Percentiles rank a stretch among this genome's conserved stretches.
phyloP scores from a whole-genome alignment of 2,797 vertebrate species.

The Bradypodion ventrale region DNA sequence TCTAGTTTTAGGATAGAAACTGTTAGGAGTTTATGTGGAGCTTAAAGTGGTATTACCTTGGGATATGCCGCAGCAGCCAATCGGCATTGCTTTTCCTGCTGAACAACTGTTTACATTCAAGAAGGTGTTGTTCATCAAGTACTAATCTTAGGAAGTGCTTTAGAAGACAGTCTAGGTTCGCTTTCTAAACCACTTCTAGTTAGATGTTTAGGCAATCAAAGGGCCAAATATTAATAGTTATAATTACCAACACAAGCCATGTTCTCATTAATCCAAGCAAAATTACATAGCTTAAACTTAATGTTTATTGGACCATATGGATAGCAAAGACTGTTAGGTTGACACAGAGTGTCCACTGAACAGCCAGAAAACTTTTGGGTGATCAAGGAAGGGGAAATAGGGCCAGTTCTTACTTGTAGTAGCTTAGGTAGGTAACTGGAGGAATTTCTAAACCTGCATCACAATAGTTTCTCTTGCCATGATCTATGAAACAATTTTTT shows the following conservation, averaged over 20 bases:
- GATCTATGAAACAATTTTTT: background rate
- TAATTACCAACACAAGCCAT: background rate
- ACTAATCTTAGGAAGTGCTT: conserved; percentile 70
- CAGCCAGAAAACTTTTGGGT: background rate
- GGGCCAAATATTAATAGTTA: conserved; percentile 2
- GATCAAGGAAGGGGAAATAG: background rate
- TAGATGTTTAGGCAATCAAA: background rate
- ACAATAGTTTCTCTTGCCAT: background rate
- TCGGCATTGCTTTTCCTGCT: conserved; percentile 67
- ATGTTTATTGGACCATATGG: too few species aligned
- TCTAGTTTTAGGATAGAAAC: conserved; percentile 83
- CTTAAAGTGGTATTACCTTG: conserved; percentile 84
- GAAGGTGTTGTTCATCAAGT: conserved; percentile 69
- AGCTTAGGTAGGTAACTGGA: background rate
- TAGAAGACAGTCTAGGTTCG: conserved; percentile 47
- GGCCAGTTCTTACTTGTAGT: background rate
- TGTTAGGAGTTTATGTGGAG: conserved; percentile 81
- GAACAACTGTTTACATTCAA: conserved; percentile 76
- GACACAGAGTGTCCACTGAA: background rate
- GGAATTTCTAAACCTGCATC: background rate
- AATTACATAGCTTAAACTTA: background rate
- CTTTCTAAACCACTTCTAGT: background rate
- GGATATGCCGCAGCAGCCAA: conserved; percentile 68
- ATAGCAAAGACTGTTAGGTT: background rate
- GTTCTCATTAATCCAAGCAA: background rate